Percentiles rank a stretch among this genome's conserved stretches.
Conservation (phyloP, 1,140 invertebrate species). For the Lasioglossum baleicum region DNA sequence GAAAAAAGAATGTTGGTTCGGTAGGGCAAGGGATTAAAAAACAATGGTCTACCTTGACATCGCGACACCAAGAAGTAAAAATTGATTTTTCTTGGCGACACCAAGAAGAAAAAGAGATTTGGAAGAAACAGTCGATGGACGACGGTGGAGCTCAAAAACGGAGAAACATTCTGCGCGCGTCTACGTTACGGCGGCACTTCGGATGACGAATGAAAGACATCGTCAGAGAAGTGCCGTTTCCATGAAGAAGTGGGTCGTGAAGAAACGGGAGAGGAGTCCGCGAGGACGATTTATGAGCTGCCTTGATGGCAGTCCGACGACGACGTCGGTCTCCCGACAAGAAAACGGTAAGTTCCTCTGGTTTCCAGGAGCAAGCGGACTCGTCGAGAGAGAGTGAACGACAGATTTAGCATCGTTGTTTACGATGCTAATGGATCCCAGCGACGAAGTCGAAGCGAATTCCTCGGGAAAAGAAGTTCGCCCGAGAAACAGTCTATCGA, state of each 20-base stretch:
- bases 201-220: constrained; percentile 7
- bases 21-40: too few species aligned
- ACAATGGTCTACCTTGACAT: too few species aligned
- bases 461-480: not conserved
- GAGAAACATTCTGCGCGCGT: not conserved
- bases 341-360: not conserved
- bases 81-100: too few species aligned
- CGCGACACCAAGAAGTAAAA: too few species aligned
- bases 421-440: constrained; percentile 7
- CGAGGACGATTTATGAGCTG: constrained; percentile 3
- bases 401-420: not conserved
- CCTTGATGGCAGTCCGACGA: not conserved
- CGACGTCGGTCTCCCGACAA: not conserved
- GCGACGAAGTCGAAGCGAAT: not conserved
- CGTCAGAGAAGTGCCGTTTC: not conserved
- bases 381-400: not conserved
- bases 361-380: not conserved
- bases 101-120: too few species aligned
- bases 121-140: too few species aligned
- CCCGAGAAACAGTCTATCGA: not conserved
- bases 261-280: not conserved
- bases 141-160: not conserved
- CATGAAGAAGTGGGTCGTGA: not conserved
- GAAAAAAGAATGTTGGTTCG: too few species aligned
- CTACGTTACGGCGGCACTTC: not conserved